Conservation (phyloP, 2,797 vertebrate species). For the Vespertilio murinus region DNA sequence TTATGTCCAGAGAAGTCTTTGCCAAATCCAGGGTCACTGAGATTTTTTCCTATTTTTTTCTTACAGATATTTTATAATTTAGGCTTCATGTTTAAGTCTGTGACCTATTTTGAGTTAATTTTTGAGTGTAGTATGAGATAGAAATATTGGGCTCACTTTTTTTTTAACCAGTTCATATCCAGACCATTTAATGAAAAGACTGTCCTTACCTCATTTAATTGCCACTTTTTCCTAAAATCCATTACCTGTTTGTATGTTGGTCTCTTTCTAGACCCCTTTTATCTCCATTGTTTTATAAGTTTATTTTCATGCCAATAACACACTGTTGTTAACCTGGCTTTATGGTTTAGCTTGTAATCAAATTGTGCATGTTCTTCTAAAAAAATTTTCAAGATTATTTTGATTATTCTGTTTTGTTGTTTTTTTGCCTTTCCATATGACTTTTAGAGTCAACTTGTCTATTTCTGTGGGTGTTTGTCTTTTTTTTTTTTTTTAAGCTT, state of each 20-base stretch:
- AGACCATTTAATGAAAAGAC: not conserved
- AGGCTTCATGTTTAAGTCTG: not conserved
- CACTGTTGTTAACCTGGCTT: not conserved
- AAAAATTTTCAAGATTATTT: not conserved
- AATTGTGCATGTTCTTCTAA: not conserved
- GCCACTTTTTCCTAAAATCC: not conserved
- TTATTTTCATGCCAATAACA: not conserved
- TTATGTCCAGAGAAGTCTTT: not conserved
- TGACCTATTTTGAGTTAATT: not conserved
- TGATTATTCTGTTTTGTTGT: not conserved
- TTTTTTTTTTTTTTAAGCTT: not conserved
- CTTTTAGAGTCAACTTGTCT: not conserved
- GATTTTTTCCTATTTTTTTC: conserved; percentile 10
- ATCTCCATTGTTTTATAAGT: not conserved
- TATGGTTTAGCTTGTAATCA: not conserved
- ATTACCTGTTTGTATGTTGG: not conserved
- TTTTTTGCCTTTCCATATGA: not conserved
- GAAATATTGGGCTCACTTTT: not conserved
- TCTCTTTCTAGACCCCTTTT: not conserved
- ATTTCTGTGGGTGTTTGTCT: not conserved
- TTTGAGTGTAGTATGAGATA: not conserved
- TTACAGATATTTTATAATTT: not conserved
- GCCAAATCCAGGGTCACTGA: not conserved
- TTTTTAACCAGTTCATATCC: not conserved
- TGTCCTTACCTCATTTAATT: not conserved